Base-by-base conservation (phyloP, 2,888 invertebrate genomes). In the Heliconius sara region DNA sequence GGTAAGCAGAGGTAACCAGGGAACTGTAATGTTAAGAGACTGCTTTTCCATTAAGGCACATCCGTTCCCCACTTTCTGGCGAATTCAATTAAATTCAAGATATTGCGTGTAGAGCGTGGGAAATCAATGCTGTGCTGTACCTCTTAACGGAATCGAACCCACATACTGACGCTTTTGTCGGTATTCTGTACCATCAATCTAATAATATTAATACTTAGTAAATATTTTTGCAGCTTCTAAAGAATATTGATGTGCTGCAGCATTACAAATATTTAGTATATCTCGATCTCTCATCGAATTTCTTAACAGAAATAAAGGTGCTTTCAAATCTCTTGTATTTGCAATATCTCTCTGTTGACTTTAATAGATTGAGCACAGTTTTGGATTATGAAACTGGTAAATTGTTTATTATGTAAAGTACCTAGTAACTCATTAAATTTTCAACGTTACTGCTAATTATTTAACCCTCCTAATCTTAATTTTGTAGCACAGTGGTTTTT, bases 231-330 rank as follows among this genome's bases (percentile, higher is more conserved):
- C 89, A 95, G 95, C 85, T 87, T 79, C 86, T 95, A 43, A 85
- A 84, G 2, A 93, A 96, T 81, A 96, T 97, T 68, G 91, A 93
- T 22, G 90, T 95, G 2, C 84, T 97, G 71, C 88, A 91, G 81
- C 89, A 93, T 79, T 96, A 96, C 87, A 96, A 95, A 84, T 96
- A 95, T 85, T 87, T 96, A 60, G 96, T 96, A 78, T 96, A 96
- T 83, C 88, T 97, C 83, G 96, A 97, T 85, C 86, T 97, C 22
- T 95, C 96, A 0, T 90, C 93, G n/a, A 97, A 97, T 87, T 88
- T 92, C 25, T 87, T 97, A 77, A 90, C 90, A 12, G 92, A 95
- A 66, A 86, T 96, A 74, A 89, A 86, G n/a, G 92, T 96, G 22
- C 89, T 97, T 2, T 93, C 95, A 0, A 85, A 91, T 79, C 90